Evolutionary conservation across 2,797 vertebrate species (phyloP), one percentile per base, ranked within the genome.

Genomic region (Aulostomus chinensis): DNA sequence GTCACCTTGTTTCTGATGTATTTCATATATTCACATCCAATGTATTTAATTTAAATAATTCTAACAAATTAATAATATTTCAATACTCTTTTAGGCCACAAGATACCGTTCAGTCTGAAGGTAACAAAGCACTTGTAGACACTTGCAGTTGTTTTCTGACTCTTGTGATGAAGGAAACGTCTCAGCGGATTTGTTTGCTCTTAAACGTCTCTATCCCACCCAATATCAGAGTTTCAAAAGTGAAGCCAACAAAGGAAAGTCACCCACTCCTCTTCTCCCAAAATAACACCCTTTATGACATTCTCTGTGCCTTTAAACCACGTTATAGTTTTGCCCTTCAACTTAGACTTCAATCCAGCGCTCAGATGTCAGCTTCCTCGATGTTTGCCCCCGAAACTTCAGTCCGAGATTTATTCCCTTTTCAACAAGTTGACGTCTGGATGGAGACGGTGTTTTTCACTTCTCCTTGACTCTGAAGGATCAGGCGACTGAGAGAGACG

Each of bases 291-390:
- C 57, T 1, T 37, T 25, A 6, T 1, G 31, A 52, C 62, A 62
- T 11, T 15, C 45, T 76, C 30, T 53, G 42, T 51, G 41, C 42
- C 58, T 72, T 60, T 73, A 42, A 77, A 70, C 38, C 59, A 32
- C 39, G 5, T 71, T 70, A 67, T 67, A 34, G 52, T 58, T 63
- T 42, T 37, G 57, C 52, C 73, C 76, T 73, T 72, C 73, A 75
- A 73, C 76, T 52, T 31, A 45, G 47, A 58, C 81, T 81, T 84
- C 75, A 81, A 65, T 74, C 64, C 55, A 2, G 1, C 35, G 6
- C 68, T 83, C 63, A 67, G 72, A 75, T 70, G 58, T 78, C 17
- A 7, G 4, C 53, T 46, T 49, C 58, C 72, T 57, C 57, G 3
- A 43, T 35, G 62, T 73, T 64, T 35, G 22, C 59, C 66, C 66